Conservation (phyloP, 92 coral and sea anemone genomes). For the Siderastrea radians region DNA sequence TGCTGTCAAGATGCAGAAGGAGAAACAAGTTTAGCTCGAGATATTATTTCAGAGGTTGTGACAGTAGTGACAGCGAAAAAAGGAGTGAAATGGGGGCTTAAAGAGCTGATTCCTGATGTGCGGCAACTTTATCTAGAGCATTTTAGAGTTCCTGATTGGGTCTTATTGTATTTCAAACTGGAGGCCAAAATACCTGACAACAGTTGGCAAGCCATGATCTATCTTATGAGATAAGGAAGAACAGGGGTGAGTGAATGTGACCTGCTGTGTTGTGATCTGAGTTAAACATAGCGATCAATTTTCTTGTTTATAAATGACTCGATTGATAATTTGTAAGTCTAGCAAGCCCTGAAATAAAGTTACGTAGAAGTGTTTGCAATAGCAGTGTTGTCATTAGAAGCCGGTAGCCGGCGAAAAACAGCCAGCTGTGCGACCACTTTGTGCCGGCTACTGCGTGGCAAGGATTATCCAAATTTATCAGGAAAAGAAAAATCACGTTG, state of each 20-base stretch:
- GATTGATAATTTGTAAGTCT: no score
- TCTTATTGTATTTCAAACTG: background rate
- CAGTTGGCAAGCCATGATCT: constrained; percentile 13
- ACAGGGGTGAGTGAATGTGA: background rate
- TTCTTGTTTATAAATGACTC: no score
- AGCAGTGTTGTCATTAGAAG: no score
- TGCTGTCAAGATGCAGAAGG: constrained; percentile 1
- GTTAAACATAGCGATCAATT: no score
- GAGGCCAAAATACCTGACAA: background rate
- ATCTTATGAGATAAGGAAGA: background rate
- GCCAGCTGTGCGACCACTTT: no score
- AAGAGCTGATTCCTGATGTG: background rate
- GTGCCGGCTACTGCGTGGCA: no score
- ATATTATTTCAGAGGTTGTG: background rate
- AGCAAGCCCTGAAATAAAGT: no score
- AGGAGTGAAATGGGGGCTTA: background rate
- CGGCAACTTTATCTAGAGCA: background rate
- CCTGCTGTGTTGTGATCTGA: no score
- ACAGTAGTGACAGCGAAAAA: background rate
- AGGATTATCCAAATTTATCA: no score
- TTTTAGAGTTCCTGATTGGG: constrained; percentile 12
- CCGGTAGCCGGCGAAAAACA: no score
- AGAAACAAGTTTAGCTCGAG: background rate
- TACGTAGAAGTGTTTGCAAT: no score
- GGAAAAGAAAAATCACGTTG: no score